Percentiles rank a stretch among this genome's conserved stretches.
These are phyloP conservation scores for Heliconius ismenius DNA, from an alignment of 2,888 invertebrate genomes.

Conservation along the genomic window DNA sequence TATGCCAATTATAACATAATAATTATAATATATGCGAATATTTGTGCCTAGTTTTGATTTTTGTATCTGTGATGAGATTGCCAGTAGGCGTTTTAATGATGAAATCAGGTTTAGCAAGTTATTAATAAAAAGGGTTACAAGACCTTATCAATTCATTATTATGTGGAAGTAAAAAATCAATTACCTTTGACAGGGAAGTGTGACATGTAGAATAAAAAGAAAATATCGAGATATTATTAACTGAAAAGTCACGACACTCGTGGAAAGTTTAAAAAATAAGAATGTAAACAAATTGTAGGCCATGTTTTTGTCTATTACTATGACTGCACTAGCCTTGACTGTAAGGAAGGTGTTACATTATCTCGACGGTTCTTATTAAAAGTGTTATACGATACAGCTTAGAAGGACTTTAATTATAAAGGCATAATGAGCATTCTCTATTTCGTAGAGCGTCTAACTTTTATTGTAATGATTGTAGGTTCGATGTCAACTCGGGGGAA, in stretches of 20 bases:
- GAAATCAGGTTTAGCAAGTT: not conserved
- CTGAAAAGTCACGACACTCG: too few species aligned
- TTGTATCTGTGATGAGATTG: not conserved
- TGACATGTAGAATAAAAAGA: not conserved
- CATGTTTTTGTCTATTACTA: not conserved
- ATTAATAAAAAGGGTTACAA: constrained; percentile 3
- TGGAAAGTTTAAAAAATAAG: too few species aligned
- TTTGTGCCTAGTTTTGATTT: not conserved
- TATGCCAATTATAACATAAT: not conserved
- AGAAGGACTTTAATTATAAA: not conserved
- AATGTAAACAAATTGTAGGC: not conserved
- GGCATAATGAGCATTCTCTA: not conserved
- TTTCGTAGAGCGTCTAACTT: not conserved
- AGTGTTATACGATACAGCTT: constrained; percentile 6
- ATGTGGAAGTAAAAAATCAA: not conserved
- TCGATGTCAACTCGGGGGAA: not conserved
- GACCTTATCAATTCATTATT: not conserved
- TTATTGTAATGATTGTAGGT: not conserved
- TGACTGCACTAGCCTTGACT: not conserved
- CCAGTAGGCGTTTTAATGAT: not conserved
- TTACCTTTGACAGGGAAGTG: not conserved
- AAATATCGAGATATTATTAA: too few species aligned
- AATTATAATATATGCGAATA: not conserved
- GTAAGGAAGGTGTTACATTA: not conserved
- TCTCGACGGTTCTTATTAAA: constrained; percentile 4